Evolutionary conservation across 1,140 invertebrate species (phyloP).

Genomic region (Cardiocondyla obscurior): DNA sequence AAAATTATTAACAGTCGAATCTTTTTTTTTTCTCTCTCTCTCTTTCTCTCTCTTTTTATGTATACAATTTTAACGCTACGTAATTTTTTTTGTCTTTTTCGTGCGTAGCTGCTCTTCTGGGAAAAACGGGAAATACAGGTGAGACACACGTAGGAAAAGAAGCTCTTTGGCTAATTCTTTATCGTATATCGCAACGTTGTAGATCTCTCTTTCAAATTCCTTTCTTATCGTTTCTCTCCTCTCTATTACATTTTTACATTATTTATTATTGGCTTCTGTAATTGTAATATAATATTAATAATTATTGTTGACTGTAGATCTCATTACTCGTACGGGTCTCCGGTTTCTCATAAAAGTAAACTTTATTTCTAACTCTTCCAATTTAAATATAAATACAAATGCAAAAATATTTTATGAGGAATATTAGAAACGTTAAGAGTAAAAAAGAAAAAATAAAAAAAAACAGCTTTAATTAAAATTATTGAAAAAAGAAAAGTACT

Average conservation of each 20-base stretch:
- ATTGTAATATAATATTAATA: conserved; percentile 44
- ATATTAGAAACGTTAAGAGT: neutral
- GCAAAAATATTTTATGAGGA: neutral
- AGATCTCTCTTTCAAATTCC: neutral
- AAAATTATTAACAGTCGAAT: neutral
- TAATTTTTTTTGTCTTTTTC: conserved; percentile 77
- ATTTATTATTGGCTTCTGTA: conserved; percentile 22
- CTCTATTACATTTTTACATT: conserved; percentile 13
- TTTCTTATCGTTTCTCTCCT: neutral
- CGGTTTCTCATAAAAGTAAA: neutral
- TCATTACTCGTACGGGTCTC: conserved; percentile 43
- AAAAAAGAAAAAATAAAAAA: too few relatives aligned
- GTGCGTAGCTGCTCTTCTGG: conserved; percentile 82
- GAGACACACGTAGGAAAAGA: conserved; percentile 70
- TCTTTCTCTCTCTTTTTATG: conserved; percentile 30
- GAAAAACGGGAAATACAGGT: conserved; percentile 83
- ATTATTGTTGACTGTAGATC: conserved; percentile 40
- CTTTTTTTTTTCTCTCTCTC: neutral
- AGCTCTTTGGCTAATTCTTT: conserved; percentile 21
- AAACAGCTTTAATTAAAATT: neutral
- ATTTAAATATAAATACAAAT: neutral
- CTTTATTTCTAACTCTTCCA: neutral
- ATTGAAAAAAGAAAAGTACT: neutral
- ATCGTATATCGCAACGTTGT: neutral
- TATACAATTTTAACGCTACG: conserved; percentile 67